These are phyloP conservation scores for Lathamus discolor DNA, from an alignment of 2,113 vertebrate genomes.

Conservation along the genomic window DNA sequence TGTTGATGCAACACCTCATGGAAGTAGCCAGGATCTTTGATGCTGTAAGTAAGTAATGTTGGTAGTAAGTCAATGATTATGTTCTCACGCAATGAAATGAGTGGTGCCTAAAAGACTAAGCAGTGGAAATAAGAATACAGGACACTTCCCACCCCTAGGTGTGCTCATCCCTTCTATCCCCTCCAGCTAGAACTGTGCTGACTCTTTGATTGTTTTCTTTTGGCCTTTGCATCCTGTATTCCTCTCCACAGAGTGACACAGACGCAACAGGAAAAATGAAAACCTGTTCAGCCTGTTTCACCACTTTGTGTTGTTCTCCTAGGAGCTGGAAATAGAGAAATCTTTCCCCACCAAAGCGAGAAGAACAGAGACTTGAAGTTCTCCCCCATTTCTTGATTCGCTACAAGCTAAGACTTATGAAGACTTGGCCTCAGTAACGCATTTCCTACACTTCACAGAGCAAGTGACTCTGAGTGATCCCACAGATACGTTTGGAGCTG, in stretches of 20 bases:
- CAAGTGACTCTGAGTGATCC: not conserved
- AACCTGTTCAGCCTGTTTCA: not conserved
- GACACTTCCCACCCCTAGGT: not conserved
- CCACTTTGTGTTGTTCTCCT: not conserved
- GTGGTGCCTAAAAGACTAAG: not conserved
- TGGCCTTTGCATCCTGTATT: not conserved
- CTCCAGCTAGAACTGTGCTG: not conserved
- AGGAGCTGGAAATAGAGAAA: not conserved
- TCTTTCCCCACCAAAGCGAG: not conserved
- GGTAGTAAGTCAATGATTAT: not conserved
- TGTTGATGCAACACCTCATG: not conserved
- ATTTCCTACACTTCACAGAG: not conserved
- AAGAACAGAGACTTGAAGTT: not conserved
- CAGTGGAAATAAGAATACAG: rapidly evolving
- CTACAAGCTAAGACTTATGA: not conserved
- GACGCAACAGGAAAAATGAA: not conserved
- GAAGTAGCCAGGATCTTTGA: not conserved
- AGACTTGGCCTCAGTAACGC: not conserved
- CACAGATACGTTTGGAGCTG: not conserved
- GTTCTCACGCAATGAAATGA: not conserved
- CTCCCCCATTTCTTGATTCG: not conserved
- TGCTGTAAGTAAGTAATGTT: not conserved
- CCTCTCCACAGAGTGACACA: not conserved
- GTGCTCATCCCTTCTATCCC: not conserved
- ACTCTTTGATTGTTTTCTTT: not conserved